Evolutionary conservation across 2,797 vertebrate species (phyloP), one percentile per base, ranked within the genome.

Genomic region (Ptychobarbus kaznakovi): DNA sequence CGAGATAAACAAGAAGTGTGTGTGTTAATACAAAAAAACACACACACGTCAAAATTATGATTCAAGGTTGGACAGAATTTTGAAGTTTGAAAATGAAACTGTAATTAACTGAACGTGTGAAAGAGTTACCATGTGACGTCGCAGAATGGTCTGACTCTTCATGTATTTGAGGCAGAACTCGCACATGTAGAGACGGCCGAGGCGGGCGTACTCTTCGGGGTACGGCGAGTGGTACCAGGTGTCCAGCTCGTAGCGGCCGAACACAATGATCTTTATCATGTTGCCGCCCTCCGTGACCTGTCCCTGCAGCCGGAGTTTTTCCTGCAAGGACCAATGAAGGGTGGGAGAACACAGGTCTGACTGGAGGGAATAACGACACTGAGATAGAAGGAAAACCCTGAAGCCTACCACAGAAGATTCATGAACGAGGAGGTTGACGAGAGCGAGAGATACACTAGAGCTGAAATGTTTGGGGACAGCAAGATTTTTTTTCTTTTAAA

Each of bases 211-310:
- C 84, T 99, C 98, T 92, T 99, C 98, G 0, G 98, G 98, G 89
- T 99, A 99, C 0, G 98, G 98, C 4, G 98, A 99, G 92, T 99
- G 98, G 91, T 99, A 99, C 98, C 98, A 99, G 6, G 98, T 99
- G 87, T 99, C 98, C 88, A 99, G 93, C 92, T 99, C 97, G 0
- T 97, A 98, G 42, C 97, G 97, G 3, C 98, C 98, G 20, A 99
- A 98, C 70, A 97, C 96, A 0, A 99, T 99, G 32, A 96, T 96
- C 90, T 98, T 98, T 84, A 99, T 99, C 98, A 99, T 99, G 91
- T 99, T 99, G 92, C 96, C 97, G 86, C 97, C 96, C 91, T 99
- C 97, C 0, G 98, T 96, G 91, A 98, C 93, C 92, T 99, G 97
- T 51, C 97, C 98, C 87, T 97, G 94, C 46, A 99, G 95, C 76